These are phyloP conservation scores for Ormyrus thymus DNA, from an alignment of 2,888 invertebrate species.

Conservation along the genomic window DNA sequence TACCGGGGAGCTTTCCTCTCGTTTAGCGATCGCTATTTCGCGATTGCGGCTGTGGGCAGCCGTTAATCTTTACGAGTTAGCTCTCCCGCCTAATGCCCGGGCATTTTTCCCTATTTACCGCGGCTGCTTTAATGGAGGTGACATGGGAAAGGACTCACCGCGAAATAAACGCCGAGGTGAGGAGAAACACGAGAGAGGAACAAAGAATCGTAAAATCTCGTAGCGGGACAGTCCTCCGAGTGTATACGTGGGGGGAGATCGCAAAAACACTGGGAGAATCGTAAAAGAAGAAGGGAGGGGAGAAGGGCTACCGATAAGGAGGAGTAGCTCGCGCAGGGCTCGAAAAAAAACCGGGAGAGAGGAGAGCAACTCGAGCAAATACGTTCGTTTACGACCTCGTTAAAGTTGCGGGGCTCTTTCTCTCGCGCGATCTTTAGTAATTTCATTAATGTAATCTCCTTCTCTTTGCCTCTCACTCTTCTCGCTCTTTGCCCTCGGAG, in stretches of 20 bases:
- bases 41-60: slow-evolving; percentile 31
- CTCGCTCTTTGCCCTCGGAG: too few species aligned
- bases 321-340: slow-evolving; percentile 5
- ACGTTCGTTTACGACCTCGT: slow-evolving; percentile 57
- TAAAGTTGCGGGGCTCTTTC: slow-evolving; percentile 43
- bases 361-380: slow-evolving; percentile 48
- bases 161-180: slow-evolving; percentile 27
- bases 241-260: background rate
- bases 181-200: slow-evolving; percentile 23
- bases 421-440: slow-evolving; percentile 49
- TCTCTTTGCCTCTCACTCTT: slow-evolving; percentile 17
- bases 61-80: slow-evolving; percentile 51
- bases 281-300: slow-evolving; percentile 43
- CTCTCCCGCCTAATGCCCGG: slow-evolving; percentile 29
- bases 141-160: slow-evolving; percentile 50
- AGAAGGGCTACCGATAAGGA: slow-evolving; percentile 38
- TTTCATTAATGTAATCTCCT: slow-evolving; percentile 54
- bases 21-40: slow-evolving; percentile 40
- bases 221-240: slow-evolving; percentile 27
- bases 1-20: slow-evolving; percentile 26
- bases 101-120: slow-evolving; percentile 52
- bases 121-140: slow-evolving; percentile 49
- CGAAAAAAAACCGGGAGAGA: slow-evolving; percentile 31
- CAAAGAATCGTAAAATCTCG: slow-evolving; percentile 56
- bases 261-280: slow-evolving; percentile 39